phyloP scores from a whole-genome alignment of 2,888 invertebrate genomes.

The Eilema caniola region DNA sequence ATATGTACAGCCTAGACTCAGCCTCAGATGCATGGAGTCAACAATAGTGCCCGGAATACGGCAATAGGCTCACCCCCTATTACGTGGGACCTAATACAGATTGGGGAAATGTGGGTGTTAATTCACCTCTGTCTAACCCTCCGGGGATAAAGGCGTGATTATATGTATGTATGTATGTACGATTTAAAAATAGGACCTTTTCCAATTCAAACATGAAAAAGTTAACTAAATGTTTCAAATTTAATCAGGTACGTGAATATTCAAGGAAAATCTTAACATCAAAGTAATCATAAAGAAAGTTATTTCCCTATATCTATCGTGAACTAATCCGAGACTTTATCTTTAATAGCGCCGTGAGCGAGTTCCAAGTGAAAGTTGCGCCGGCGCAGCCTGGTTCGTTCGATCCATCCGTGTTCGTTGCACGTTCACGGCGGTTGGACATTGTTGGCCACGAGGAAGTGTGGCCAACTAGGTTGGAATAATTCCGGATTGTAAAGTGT shows the following conservation, averaged over 20 bases:
- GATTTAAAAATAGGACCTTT: neutral
- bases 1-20: no score
- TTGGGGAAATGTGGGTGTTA: no score
- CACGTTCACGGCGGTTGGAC: conserved; percentile 35
- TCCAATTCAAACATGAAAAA: neutral
- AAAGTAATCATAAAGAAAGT: conserved; percentile 40
- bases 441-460: conserved; percentile 48
- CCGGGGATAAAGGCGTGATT: no score
- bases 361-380: conserved; percentile 63
- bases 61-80: no score
- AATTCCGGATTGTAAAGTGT: conserved; percentile 39
- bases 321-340: conserved; percentile 33
- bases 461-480: conserved; percentile 36
- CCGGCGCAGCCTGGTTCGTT: conserved; percentile 38
- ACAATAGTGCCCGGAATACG: no score
- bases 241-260: neutral
- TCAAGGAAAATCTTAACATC: neutral
- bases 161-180: no score
- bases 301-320: conserved; percentile 32
- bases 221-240: no score
- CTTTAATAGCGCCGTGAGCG: conserved; percentile 26
- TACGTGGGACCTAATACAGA: no score
- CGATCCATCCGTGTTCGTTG: conserved; percentile 57
- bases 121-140: no score
- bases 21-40: no score